Percentiles rank a stretch among this genome's conserved stretches.
These are phyloP conservation scores for Sinella curviseta DNA, from an alignment of 1,140 invertebrate species.

Conservation along the genomic window DNA sequence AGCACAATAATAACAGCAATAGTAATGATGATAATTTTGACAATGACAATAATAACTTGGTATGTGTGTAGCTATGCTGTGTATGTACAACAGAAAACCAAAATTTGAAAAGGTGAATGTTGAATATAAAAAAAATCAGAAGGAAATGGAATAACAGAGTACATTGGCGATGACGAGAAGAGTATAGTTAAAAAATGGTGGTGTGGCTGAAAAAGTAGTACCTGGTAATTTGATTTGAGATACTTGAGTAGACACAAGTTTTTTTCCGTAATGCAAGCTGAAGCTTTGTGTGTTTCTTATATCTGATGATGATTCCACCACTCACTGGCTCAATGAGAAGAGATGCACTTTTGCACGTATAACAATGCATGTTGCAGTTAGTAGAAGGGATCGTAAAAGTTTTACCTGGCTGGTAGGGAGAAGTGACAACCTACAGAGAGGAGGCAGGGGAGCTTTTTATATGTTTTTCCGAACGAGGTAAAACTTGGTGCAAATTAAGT, in stretches of 20 bases:
- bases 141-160: neutral
- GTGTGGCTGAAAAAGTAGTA: too few species aligned
- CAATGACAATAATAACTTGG: neutral
- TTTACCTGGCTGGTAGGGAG: neutral
- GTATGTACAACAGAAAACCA: neutral
- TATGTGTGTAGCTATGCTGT: neutral
- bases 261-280: neutral
- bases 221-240: neutral
- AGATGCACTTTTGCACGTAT: conserved; percentile 18
- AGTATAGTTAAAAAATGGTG: too few species aligned
- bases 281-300: neutral
- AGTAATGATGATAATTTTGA: neutral
- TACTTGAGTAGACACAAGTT: neutral
- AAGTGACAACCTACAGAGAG: neutral
- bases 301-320: neutral
- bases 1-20: neutral
- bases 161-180: too few species aligned
- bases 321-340: neutral
- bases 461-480: too few species aligned
- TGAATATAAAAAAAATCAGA: too few species aligned
- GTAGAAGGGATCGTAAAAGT: neutral
- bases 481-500: conserved; percentile 14
- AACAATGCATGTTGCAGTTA: neutral
- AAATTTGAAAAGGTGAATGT: neutral
- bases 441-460: too few species aligned